Conservation (phyloP, 1,140 invertebrate species). For the Gonioctena quinquepunctata region DNA sequence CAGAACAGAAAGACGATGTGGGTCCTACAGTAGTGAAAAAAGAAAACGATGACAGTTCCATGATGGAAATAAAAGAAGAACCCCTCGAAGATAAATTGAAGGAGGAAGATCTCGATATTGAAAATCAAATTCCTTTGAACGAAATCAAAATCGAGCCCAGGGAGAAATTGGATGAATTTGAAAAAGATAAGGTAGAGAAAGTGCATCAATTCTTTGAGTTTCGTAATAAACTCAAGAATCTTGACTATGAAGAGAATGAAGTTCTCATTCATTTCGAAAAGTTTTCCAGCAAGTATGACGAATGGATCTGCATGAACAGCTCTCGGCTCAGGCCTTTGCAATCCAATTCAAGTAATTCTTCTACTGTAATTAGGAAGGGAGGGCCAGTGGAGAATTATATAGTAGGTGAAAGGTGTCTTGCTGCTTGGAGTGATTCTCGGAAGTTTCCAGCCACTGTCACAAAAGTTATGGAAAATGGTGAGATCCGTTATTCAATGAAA, state of each 20-base stretch:
- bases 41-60: constrained; percentile 4
- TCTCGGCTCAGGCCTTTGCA: constrained; percentile 69
- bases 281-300: constrained; percentile 78
- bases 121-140: not conserved
- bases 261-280: constrained; percentile 88
- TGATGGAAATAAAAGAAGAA: constrained; percentile 7
- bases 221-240: constrained; percentile 80
- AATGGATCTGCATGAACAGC: constrained; percentile 90
- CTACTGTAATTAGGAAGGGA: not conserved
- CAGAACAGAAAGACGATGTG: constrained; percentile 10
- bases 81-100: constrained; percentile 6
- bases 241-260: constrained; percentile 82
- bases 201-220: constrained; percentile 73
- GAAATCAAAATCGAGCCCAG: constrained; percentile 4
- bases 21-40: constrained; percentile 5
- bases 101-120: not conserved
- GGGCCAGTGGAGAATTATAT: constrained; percentile 58
- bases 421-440: constrained; percentile 81
- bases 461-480: constrained; percentile 72
- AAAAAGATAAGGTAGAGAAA: constrained; percentile 61
- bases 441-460: constrained; percentile 82
- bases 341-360: constrained; percentile 45
- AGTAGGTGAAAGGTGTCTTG: constrained; percentile 79
- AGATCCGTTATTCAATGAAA: too few relatives aligned
- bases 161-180: constrained; percentile 23